A percentile compares a stretch with the other conserved stretches of the same genome.
Evolutionary conservation across 2,797 vertebrate genomes (phyloP).

Genomic region (Oreochromis grahami): DNA sequence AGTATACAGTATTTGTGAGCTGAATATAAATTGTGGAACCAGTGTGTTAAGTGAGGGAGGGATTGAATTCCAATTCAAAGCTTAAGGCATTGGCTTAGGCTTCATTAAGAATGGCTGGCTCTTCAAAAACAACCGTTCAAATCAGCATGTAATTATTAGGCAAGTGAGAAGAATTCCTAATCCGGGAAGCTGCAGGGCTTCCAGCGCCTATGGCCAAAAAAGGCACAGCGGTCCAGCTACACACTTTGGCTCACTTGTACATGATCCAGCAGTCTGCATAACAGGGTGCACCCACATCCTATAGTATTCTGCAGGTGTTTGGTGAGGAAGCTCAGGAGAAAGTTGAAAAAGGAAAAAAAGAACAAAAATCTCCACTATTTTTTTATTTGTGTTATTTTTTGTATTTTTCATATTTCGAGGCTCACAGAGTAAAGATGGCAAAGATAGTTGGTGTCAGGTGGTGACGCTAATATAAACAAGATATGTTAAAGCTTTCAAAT

Average conservation of each 20-base stretch:
- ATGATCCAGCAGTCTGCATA: neutral
- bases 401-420: neutral
- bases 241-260: constrained; percentile 5
- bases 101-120: constrained; percentile 69
- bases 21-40: constrained; percentile 30
- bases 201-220: constrained; percentile 20
- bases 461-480: neutral
- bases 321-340: neutral
- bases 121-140: constrained; percentile 60
- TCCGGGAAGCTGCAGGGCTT: constrained; percentile 39
- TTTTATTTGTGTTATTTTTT: neutral
- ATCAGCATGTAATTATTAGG: constrained; percentile 63
- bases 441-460: neutral
- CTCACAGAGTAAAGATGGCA: neutral
- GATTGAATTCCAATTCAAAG: constrained; percentile 47
- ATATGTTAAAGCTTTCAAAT: neutral
- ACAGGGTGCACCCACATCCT: neutral
- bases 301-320: neutral
- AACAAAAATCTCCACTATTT: neutral
- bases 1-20: constrained; percentile 5
- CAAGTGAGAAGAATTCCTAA: constrained; percentile 49
- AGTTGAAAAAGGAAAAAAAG: neutral
- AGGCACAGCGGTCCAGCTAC: constrained; percentile 4
- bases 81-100: constrained; percentile 49
- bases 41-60: constrained; percentile 35